phyloP scores from a whole-genome alignment of 2,888 invertebrate genomes.

The Clusia tigrina region DNA sequence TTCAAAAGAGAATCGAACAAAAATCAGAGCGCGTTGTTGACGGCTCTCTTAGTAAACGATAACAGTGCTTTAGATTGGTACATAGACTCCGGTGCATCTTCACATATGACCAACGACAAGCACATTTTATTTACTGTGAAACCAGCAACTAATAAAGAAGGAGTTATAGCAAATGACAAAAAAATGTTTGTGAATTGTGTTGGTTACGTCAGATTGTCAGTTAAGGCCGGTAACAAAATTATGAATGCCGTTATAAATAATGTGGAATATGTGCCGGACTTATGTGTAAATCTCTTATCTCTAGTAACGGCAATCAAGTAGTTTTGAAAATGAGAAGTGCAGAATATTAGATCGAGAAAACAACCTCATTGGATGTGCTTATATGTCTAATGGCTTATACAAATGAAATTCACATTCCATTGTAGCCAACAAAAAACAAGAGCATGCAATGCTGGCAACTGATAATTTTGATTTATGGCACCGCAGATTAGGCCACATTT shows the following conservation, averaged over 20 bases:
- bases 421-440: not conserved
- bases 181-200: slow-evolving; percentile 24
- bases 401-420: slow-evolving; percentile 15
- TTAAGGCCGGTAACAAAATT: not conserved
- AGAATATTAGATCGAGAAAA: slow-evolving; percentile 21
- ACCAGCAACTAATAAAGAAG: slow-evolving; percentile 20
- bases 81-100: slow-evolving; percentile 28
- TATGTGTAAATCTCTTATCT: slow-evolving; percentile 8
- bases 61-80: slow-evolving; percentile 26
- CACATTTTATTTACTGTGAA: slow-evolving; percentile 11
- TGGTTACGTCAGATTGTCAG: slow-evolving; percentile 24
- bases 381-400: slow-evolving; percentile 23
- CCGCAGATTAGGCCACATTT: slow-evolving; percentile 40
- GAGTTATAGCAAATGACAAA: slow-evolving; percentile 28
- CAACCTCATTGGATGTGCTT: slow-evolving; percentile 24
- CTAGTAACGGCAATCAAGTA: slow-evolving; percentile 33
- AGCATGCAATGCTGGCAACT: slow-evolving; percentile 15
- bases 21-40: slow-evolving; percentile 24
- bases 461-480: slow-evolving; percentile 36
- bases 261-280: slow-evolving; percentile 18
- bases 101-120: slow-evolving; percentile 27
- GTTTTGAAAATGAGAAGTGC: slow-evolving; percentile 29
- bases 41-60: slow-evolving; percentile 24
- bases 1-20: too few species aligned
- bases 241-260: slow-evolving; percentile 22